Conservation (phyloP, 2,113 vertebrate genomes). For the Picathartes gymnocephalus region DNA sequence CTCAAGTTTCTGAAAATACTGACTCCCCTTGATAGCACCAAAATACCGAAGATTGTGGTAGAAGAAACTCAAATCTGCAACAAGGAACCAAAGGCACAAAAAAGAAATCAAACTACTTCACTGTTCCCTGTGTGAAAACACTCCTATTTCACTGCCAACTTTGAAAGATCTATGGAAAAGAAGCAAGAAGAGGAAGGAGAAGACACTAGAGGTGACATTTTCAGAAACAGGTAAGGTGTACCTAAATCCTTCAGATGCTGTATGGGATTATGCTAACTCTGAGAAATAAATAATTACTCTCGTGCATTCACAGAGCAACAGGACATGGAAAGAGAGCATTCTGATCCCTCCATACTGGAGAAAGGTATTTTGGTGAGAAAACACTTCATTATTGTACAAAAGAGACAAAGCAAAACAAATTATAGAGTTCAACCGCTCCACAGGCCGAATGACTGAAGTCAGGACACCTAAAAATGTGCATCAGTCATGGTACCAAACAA, state of each 20-base stretch:
- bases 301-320: background rate
- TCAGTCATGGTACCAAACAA: background rate
- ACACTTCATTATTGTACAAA: background rate
- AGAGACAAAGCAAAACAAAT: background rate
- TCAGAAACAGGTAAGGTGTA: background rate
- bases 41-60: background rate
- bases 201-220: background rate
- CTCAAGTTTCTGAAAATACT: background rate
- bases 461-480: background rate
- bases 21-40: background rate
- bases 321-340: background rate
- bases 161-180: background rate
- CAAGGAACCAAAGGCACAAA: background rate
- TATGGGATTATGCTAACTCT: background rate
- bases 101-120: background rate
- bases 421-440: background rate
- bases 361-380: background rate
- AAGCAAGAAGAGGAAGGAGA: background rate
- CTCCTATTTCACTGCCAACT: background rate
- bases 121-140: background rate
- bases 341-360: background rate
- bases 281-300: background rate
- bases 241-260: background rate
- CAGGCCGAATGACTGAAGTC: background rate
- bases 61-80: background rate